Conservation (phyloP, 2,888 invertebrate genomes). For the Rotaria socialis region DNA sequence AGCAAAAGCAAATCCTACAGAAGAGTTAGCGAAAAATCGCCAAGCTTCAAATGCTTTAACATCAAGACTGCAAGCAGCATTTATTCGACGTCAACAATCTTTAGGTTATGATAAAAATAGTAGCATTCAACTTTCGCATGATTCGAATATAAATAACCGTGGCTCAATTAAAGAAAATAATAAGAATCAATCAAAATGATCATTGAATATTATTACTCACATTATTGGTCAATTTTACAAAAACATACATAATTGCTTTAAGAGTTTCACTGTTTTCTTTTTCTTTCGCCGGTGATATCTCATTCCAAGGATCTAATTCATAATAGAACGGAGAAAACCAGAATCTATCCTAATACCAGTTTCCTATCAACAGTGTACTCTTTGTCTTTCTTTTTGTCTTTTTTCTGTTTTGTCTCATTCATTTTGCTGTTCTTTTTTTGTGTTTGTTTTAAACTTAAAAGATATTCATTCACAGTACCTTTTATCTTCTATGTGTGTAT, state of each 20-base stretch:
- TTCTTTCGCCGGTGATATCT: not conserved
- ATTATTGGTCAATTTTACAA: not conserved
- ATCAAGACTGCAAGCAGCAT: not conserved
- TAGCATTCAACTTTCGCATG: not conserved
- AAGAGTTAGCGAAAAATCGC: not conserved
- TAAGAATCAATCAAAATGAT: not conserved
- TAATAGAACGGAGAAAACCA: not conserved
- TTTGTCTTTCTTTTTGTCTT: slow-evolving; percentile 15
- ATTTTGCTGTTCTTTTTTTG: not conserved
- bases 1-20: not conserved
- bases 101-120: not conserved
- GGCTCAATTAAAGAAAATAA: not conserved
- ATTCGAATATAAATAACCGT: not conserved
- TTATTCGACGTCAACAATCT: not conserved
- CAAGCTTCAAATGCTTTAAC: not conserved
- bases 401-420: not conserved
- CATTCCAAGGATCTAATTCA: not conserved
- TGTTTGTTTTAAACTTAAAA: not conserved
- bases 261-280: not conserved
- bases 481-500: not conserved
- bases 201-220: not conserved
- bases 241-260: not conserved
- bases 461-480: not conserved
- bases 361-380: not conserved
- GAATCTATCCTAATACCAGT: not conserved